Evolutionary conservation across 2,797 vertebrate species (phyloP).

Genomic region (Ataeniobius toweri): DNA sequence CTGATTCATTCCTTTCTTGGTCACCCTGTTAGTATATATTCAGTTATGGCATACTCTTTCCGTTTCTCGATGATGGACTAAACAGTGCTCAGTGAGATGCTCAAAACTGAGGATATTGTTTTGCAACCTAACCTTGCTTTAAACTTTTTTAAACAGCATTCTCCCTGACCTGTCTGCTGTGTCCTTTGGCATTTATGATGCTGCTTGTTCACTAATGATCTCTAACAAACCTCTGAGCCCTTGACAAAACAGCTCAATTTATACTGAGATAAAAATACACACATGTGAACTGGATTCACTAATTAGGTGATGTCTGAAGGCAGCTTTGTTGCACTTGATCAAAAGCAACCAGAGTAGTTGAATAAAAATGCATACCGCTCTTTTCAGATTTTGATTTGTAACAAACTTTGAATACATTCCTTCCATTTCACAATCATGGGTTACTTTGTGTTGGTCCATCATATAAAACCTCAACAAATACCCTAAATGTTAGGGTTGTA

Average conservation of each 20-base stretch:
- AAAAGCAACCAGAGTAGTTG: not conserved
- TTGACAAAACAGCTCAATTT: not conserved
- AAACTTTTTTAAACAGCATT: not conserved
- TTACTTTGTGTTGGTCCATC: not conserved
- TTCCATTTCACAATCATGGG: not conserved
- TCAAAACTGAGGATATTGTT: not conserved
- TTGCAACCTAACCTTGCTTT: not conserved
- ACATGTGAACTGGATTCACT: not conserved
- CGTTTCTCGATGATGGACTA: not conserved
- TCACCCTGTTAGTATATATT: not conserved
- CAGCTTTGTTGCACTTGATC: not conserved
- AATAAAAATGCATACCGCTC: not conserved
- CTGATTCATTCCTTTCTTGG: not conserved
- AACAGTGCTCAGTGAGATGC: not conserved
- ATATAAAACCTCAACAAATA: not conserved
- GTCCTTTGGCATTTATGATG: not conserved
- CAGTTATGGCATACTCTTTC: not conserved
- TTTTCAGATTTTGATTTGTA: not conserved
- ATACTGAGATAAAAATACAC: not conserved
- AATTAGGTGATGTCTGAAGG: not conserved
- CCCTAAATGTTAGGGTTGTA: not conserved
- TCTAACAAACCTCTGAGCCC: not conserved
- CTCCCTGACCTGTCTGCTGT: not conserved
- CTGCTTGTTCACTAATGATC: not conserved
- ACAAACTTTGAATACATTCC: not conserved